A percentile compares a stretch with the other conserved stretches of the same genome.
phyloP scores from a whole-genome alignment of 2,888 invertebrate genomes.

The Hyposoter dolosus region DNA sequence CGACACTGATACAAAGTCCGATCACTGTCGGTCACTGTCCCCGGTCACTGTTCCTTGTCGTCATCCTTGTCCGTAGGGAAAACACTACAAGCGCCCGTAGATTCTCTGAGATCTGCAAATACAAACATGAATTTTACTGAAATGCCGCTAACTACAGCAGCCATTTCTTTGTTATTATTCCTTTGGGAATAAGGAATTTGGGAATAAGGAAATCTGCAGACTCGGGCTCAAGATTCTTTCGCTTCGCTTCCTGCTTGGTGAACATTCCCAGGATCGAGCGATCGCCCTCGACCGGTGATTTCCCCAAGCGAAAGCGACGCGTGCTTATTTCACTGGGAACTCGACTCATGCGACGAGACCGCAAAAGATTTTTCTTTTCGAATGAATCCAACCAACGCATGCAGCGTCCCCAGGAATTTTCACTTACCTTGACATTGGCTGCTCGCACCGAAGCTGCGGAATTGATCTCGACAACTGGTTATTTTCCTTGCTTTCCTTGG shows the following conservation, averaged over 20 bases:
- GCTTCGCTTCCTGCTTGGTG: slow-evolving; percentile 35
- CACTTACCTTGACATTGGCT: not conserved
- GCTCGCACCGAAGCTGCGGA: not conserved
- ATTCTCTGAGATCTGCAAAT: no score
- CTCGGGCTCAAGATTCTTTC: slow-evolving; percentile 11
- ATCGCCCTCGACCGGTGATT: slow-evolving; percentile 1
- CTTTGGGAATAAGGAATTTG: no score
- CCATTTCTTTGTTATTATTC: no score
- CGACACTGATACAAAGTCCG: slow-evolving; percentile 95
- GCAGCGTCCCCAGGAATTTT: not conserved
- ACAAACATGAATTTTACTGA: no score
- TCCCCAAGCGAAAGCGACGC: not conserved
- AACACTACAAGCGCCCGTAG: no score
- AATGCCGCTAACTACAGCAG: no score
- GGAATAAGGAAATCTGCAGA: not conserved
- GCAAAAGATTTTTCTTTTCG: slow-evolving; percentile 1
- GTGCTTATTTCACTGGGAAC: not conserved
- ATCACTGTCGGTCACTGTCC: no score
- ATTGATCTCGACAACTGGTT: slow-evolving; percentile 6
- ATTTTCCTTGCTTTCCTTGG: slow-evolving; percentile 28
- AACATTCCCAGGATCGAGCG: slow-evolving; percentile 56
- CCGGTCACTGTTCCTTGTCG: no score
- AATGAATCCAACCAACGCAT: slow-evolving; percentile 34
- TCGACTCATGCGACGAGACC: slow-evolving; percentile 47
- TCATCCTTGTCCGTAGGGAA: no score